Evolutionary conservation across 2,888 invertebrate genomes (phyloP).

Genomic region (Andrena hattorfiana): DNA sequence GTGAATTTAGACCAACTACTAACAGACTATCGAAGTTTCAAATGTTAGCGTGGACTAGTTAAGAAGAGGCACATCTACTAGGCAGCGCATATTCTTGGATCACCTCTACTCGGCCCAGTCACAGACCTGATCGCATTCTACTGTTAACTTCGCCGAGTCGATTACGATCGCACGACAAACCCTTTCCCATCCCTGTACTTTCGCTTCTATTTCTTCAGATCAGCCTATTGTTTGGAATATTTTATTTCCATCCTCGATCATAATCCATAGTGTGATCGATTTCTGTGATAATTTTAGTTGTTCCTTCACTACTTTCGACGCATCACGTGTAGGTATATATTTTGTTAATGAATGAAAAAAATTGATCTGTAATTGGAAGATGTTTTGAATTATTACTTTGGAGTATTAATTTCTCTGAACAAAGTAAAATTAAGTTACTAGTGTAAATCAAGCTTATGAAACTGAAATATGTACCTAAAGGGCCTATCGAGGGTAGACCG

Average conservation of each 20-base stretch:
- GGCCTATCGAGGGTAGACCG: too few relatives aligned
- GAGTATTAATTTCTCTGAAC: too few relatives aligned
- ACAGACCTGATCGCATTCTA: slow-evolving; percentile 65
- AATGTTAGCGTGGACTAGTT: slow-evolving; percentile 75
- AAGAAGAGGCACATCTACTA: slow-evolving; percentile 62
- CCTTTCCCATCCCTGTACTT: slow-evolving; percentile 4
- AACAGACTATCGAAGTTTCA: slow-evolving; percentile 67
- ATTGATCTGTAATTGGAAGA: neutral
- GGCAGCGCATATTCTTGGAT: slow-evolving; percentile 79
- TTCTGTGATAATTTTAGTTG: neutral
- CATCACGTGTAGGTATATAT: neutral
- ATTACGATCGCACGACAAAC: slow-evolving; percentile 27
- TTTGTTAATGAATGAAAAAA: neutral
- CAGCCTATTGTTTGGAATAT: neutral
- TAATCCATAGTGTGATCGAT: neutral
- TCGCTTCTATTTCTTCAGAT: neutral
- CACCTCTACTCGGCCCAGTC: slow-evolving; percentile 64
- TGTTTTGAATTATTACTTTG: too few relatives aligned
- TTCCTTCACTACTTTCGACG: neutral
- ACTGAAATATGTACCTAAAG: too few relatives aligned
- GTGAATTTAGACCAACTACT: slow-evolving; percentile 59
- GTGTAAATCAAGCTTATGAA: too few relatives aligned
- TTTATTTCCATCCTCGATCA: neutral
- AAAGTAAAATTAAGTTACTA: too few relatives aligned
- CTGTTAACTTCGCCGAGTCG: slow-evolving; percentile 52